Evolutionary conservation across 1,140 invertebrate species (phyloP).

Genomic region (Achroia grisella): DNA sequence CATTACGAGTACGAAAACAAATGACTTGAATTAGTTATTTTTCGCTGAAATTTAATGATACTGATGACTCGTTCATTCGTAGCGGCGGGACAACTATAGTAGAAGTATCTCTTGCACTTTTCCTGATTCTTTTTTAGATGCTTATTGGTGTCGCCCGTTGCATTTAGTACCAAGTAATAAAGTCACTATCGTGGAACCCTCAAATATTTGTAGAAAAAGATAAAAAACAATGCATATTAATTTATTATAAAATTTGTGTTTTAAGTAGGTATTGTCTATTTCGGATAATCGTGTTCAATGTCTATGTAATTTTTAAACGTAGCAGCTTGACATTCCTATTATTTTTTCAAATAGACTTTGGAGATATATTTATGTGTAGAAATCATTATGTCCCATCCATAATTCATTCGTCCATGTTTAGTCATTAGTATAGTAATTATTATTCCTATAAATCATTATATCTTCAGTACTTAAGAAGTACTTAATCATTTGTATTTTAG

Average conservation of each 20-base stretch:
- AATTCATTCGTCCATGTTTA: constrained; percentile 68
- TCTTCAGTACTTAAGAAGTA: constrained; percentile 60
- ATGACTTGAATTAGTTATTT: too few relatives aligned
- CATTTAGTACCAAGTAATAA: too few relatives aligned
- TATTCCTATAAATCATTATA: constrained; percentile 27
- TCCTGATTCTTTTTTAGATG: too few relatives aligned
- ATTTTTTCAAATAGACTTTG: constrained; percentile 1
- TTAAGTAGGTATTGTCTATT: background rate
- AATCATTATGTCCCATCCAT: constrained; percentile 35
- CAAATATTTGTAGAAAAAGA: background rate
- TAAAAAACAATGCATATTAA: too few relatives aligned
- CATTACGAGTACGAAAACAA: too few relatives aligned
- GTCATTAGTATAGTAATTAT: constrained; percentile 50
- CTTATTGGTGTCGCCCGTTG: too few relatives aligned
- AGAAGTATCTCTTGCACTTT: too few relatives aligned
- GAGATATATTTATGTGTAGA: constrained; percentile 16
- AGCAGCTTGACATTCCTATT: constrained; percentile 33
- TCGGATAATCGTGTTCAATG: constrained; percentile 31
- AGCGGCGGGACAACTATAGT: too few relatives aligned
- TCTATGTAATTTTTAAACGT: constrained; percentile 29
- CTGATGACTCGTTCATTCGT: too few relatives aligned
- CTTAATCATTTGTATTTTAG: constrained; percentile 21
- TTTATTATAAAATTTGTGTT: too few relatives aligned
- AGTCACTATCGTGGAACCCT: constrained; percentile 4
- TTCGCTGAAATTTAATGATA: too few relatives aligned